These are phyloP conservation scores for Myanophis thanlyinensis DNA, from an alignment of 2,113 vertebrate species.

Conservation along the genomic window DNA sequence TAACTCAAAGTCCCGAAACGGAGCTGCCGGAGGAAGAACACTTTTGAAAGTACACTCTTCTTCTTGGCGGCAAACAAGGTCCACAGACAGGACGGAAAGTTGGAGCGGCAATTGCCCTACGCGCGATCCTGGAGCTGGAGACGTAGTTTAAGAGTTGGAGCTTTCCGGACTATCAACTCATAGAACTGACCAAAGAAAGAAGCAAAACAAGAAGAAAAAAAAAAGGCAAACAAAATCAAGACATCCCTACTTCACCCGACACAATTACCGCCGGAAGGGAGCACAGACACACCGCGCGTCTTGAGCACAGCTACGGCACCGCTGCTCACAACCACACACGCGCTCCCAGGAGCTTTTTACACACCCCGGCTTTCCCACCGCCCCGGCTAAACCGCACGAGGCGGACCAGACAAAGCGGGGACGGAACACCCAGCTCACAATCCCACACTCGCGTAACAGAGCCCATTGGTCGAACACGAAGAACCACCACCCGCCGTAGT, in stretches of 20 bases:
- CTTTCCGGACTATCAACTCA: not conserved
- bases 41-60: no score
- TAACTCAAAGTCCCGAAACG: not conserved
- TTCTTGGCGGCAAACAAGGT: not conserved
- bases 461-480: no score
- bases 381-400: not conserved
- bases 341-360: no score
- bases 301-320: not conserved
- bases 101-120: not conserved
- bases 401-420: no score
- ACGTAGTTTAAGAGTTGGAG: not conserved
- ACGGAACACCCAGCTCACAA: not conserved
- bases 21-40: fast-evolving
- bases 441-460: not conserved
- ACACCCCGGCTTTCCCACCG: not conserved
- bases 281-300: not conserved
- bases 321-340: not conserved
- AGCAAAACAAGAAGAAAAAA: not conserved
- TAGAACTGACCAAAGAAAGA: not conserved
- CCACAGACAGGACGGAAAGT: not conserved
- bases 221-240: not conserved
- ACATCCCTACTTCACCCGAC: not conserved
- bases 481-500: not conserved
- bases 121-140: not conserved
- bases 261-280: not conserved